phyloP scores from a whole-genome alignment of 2,797 vertebrate species.

The Molossus alvarezi region DNA sequence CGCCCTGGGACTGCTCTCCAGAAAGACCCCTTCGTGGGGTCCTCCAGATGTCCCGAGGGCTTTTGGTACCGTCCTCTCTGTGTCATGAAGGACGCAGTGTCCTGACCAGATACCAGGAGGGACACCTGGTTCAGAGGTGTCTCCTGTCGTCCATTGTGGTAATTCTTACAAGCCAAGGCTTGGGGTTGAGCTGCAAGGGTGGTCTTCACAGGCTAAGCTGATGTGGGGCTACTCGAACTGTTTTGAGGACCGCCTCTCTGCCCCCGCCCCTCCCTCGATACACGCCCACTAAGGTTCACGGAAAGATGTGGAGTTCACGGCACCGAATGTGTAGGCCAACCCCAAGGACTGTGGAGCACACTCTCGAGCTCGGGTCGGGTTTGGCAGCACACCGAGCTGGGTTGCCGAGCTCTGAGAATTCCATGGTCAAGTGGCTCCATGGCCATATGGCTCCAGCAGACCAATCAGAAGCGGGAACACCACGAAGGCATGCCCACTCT shows the following conservation, averaged over 20 bases:
- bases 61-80: neutral
- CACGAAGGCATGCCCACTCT: neutral
- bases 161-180: neutral
- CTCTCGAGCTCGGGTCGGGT: neutral
- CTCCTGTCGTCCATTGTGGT: neutral
- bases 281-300: neutral
- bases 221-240: neutral
- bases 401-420: neutral
- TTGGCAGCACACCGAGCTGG: neutral
- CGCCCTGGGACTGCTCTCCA: neutral
- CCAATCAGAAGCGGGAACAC: neutral
- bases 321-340: rapidly evolving
- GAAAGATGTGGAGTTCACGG: neutral
- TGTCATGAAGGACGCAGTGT: neutral
- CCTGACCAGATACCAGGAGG: neutral
- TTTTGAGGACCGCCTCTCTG: neutral
- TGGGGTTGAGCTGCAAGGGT: neutral
- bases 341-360: no score
- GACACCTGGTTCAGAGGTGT: neutral
- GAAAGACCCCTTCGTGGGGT: neutral
- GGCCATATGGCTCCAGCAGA: neutral
- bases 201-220: no score
- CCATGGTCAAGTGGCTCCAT: no score
- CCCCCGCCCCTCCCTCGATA: neutral
- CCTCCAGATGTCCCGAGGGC: neutral